These are phyloP conservation scores for Cololabis saira DNA, from an alignment of 2,113 vertebrate genomes.

Conservation along the genomic window DNA sequence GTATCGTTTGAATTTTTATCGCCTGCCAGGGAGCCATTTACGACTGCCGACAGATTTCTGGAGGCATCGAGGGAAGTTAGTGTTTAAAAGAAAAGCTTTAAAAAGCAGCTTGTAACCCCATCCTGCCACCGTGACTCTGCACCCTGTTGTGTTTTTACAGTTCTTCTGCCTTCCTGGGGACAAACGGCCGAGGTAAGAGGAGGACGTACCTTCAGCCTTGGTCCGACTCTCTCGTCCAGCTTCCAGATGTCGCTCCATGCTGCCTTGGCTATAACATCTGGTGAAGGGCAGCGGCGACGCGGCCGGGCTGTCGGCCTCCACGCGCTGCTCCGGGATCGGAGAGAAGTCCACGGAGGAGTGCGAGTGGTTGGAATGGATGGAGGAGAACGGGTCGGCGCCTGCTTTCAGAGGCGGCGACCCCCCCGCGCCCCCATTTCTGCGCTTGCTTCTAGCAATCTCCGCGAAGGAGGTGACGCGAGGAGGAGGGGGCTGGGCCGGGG, in stretches of 20 bases:
- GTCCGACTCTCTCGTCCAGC: slow-evolving; percentile 54
- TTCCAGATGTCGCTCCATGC: slow-evolving; percentile 57
- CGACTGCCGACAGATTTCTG: too few species aligned
- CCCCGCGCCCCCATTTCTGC: slow-evolving; percentile 69
- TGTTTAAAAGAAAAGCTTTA: too few species aligned
- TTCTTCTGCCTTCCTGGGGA: too few species aligned
- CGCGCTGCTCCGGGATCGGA: slow-evolving; percentile 81
- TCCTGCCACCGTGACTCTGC: too few species aligned
- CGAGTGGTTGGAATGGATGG: slow-evolving; percentile 72
- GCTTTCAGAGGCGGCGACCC: slow-evolving; percentile 78
- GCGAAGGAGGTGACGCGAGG: slow-evolving; percentile 94
- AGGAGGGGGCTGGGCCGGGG: slow-evolving; percentile 66
- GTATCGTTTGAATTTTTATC: too few species aligned
- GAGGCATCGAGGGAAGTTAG: too few species aligned
- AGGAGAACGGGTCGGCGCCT: slow-evolving; percentile 78
- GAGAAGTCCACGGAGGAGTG: slow-evolving; percentile 87
- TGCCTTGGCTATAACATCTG: slow-evolving; percentile 83
- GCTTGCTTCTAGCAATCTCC: slow-evolving; percentile 91
- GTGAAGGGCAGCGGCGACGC: slow-evolving; percentile 76
- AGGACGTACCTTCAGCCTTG: slow-evolving; percentile 74
- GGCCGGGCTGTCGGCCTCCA: slow-evolving; percentile 68
- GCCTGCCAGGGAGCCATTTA: too few species aligned
- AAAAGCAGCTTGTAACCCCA: too few species aligned
- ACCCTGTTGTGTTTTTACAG: too few species aligned
- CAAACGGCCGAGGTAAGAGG: neutral